These are phyloP conservation scores for Pteruthius melanotis DNA, from an alignment of 2,113 vertebrate genomes.

Conservation along the genomic window DNA sequence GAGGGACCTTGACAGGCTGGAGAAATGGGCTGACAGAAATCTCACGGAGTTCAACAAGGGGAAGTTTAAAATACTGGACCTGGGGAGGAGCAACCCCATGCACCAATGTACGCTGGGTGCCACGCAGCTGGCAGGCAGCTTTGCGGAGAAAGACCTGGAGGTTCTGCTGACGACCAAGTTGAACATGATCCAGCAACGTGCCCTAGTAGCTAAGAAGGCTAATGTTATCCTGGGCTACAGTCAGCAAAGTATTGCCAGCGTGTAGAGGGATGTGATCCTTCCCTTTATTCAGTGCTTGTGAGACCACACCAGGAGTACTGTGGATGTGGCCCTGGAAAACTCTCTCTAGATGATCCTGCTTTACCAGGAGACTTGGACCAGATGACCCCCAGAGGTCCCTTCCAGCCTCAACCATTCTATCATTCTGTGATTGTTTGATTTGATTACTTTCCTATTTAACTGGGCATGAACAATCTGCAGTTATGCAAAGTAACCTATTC, in stretches of 20 bases:
- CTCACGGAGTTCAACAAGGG: background rate
- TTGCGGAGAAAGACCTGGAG: background rate
- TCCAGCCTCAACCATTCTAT: background rate
- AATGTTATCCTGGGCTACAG: background rate
- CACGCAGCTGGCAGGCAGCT: background rate
- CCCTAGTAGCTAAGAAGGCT: background rate
- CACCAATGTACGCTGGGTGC: accelerated
- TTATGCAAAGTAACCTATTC: background rate
- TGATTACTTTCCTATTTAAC: background rate
- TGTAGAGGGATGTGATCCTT: background rate
- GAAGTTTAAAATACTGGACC: background rate
- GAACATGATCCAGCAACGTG: background rate
- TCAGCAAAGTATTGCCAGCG: background rate
- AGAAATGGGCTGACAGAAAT: background rate
- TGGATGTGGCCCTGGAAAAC: background rate
- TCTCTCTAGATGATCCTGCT: background rate
- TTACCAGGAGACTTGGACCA: background rate
- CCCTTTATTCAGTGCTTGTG: background rate
- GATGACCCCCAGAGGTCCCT: background rate
- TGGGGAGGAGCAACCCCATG: background rate
- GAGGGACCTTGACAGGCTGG: background rate
- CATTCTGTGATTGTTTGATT: background rate
- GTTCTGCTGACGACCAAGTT: background rate
- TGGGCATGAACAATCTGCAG: background rate
- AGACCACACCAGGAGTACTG: background rate